Evolutionary conservation across 2,888 invertebrate species (phyloP), one percentile per base, ranked within the genome.

Genomic region (Ellobium chinense): DNA sequence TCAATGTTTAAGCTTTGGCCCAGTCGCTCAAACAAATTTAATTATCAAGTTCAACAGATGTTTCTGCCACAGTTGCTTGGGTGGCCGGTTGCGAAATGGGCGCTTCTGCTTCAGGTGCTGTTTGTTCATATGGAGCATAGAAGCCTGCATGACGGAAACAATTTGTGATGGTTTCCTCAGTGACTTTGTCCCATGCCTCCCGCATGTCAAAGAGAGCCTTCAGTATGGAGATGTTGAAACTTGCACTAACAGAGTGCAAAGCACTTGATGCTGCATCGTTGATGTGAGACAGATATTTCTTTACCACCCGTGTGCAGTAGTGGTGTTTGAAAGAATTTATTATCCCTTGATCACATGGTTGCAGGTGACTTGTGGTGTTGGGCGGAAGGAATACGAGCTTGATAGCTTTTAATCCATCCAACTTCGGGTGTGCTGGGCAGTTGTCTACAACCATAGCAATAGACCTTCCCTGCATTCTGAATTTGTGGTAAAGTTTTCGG

Each of bases 271-370:
- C 60, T 31, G 66, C 36, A 54, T 34, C 73, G 31, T 60, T 58
- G 73, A 73, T 29, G 60, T 58, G 58, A 5, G 34, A 7, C 34
- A 65, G 29, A 24, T 69, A 72, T 27, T 34, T 36, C 5, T 29
- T 21, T 39, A 74, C 34, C 1, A 58, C 62, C 24, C 68, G 66
- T 46, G 68, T 74, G 2, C 80, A 21, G 58, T 82, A 82, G 68
- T 77, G 69, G n/a, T 18, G 34, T 68, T 86, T 83, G 1, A 86
- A 72, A 39, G 83, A 79, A 4, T 84, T 68, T 24, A 87, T 87
- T 27, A 89, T 82, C 0, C 87, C 87, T 65, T 86, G 84, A 74
- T 87, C 85, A 85, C 87, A 86, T 2, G 88, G 88, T 62, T 88
- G 88, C 0, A 80, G 82, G 18, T 83, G 75, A 46, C 68, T 73